A percentile compares a stretch with the other conserved stretches of the same genome.
These are phyloP conservation scores for Rhinogobius similis DNA, from an alignment of 2,113 vertebrate genomes.

Conservation along the genomic window DNA sequence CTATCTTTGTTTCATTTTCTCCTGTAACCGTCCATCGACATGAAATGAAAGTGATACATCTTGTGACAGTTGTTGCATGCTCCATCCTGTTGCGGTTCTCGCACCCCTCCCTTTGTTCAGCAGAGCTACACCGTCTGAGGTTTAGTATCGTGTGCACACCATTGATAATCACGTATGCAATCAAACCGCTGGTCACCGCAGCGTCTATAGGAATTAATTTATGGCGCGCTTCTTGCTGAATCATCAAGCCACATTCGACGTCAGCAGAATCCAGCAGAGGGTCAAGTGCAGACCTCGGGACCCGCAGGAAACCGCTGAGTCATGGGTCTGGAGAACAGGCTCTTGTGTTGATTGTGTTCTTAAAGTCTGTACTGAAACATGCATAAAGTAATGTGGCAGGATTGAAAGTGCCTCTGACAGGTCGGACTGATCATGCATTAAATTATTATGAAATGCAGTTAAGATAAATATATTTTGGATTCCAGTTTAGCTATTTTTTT, in stretches of 20 bases:
- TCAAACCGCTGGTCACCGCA: conserved; percentile 9
- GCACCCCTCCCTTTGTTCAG: neutral
- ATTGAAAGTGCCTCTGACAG: too few relatives aligned
- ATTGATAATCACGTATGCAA: conserved; percentile 41
- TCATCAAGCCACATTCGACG: conserved; percentile 12
- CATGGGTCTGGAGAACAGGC: neutral
- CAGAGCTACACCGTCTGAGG: neutral
- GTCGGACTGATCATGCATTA: too few relatives aligned
- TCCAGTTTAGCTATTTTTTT: too few relatives aligned
- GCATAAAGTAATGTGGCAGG: neutral
- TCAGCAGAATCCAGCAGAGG: neutral
- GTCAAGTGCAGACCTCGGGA: conserved; percentile 6
- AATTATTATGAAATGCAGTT: too few relatives aligned
- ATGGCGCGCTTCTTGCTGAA: conserved; percentile 34
- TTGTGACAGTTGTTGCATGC: neutral
- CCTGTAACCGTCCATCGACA: neutral
- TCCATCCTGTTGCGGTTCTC: neutral
- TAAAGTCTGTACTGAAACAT: neutral
- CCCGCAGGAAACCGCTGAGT: neutral
- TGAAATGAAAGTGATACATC: neutral
- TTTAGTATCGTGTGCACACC: neutral
- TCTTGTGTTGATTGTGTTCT: neutral
- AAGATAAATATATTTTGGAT: too few relatives aligned
- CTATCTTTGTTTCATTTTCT: too few relatives aligned
- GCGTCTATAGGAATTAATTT: conserved; percentile 10